phyloP scores from a whole-genome alignment of 2,888 invertebrate genomes.

The Digitonthophagus gazella region DNA sequence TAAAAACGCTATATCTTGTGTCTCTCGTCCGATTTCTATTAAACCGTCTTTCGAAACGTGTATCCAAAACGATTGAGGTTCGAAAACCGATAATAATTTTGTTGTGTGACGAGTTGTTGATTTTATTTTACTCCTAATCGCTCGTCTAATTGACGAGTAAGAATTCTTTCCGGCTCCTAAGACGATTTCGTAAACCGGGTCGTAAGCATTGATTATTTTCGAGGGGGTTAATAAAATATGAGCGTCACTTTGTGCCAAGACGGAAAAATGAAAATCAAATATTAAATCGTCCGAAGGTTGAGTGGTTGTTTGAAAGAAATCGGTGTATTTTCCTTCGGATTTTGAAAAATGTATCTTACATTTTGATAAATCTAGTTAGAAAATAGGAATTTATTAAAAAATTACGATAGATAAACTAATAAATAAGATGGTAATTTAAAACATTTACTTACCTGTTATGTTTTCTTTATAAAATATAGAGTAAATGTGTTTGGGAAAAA shows the following conservation, averaged over 20 bases:
- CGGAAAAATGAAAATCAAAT: conserved; percentile 64
- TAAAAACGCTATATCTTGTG: conserved; percentile 59
- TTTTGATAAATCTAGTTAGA: conserved; percentile 41
- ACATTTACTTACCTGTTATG: conserved; percentile 21
- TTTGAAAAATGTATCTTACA: conserved; percentile 59
- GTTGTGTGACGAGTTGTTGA: conserved; percentile 55
- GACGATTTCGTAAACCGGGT: conserved; percentile 70
- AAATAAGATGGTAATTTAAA: not conserved
- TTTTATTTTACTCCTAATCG: conserved; percentile 58
- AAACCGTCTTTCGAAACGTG: conserved; percentile 62
- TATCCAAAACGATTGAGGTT: conserved; percentile 66
- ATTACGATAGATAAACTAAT: not conserved
- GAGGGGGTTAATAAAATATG: conserved; percentile 65
- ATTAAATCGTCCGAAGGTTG: conserved; percentile 30
- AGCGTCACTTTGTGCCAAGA: conserved; percentile 66
- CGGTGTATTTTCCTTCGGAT: conserved; percentile 59
- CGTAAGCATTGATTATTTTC: conserved; percentile 49
- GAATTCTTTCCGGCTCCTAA: conserved; percentile 71
- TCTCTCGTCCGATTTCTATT: conserved; percentile 63
- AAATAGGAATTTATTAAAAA: conserved; percentile 4
- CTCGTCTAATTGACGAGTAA: conserved; percentile 65
- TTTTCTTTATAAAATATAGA: conserved; percentile 23
- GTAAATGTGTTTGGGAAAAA: not conserved
- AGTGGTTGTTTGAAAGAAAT: conserved; percentile 56
- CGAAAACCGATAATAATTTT: conserved; percentile 59